Percentiles rank a stretch among this genome's conserved stretches.
These are phyloP conservation scores for Periophthalmus modestus DNA, from an alignment of 2,113 vertebrate genomes.

Conservation along the genomic window DNA sequence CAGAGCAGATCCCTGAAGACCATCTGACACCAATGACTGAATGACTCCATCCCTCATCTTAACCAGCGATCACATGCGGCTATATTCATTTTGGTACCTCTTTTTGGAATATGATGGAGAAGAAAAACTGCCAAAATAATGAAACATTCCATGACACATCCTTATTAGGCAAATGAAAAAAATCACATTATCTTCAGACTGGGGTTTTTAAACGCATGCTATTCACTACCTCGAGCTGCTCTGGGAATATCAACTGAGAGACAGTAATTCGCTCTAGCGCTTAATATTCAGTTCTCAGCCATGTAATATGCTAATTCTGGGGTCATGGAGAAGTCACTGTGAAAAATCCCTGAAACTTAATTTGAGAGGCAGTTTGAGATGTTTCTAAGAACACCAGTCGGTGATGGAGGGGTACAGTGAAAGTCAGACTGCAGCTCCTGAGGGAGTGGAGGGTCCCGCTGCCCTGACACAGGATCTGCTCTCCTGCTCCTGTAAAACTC, in stretches of 20 bases:
- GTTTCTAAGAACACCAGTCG: slow-evolving; percentile 62
- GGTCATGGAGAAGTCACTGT: slow-evolving; percentile 74
- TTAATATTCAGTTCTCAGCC: slow-evolving; percentile 77
- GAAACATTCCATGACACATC: slow-evolving; percentile 75
- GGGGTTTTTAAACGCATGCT: slow-evolving; percentile 70
- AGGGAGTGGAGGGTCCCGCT: slow-evolving; percentile 42
- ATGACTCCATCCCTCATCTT: slow-evolving; percentile 61
- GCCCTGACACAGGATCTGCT: slow-evolving; percentile 63
- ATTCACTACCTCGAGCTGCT: slow-evolving; percentile 68
- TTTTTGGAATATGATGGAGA: slow-evolving; percentile 61
- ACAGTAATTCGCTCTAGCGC: slow-evolving; percentile 73
- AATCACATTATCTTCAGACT: slow-evolving; percentile 80
- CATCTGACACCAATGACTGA: slow-evolving; percentile 66
- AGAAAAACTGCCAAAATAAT: slow-evolving; percentile 74
- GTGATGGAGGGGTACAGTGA: slow-evolving; percentile 65
- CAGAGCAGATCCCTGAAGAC: slow-evolving; percentile 73
- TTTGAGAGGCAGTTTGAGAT: slow-evolving; percentile 65
- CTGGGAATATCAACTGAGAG: slow-evolving; percentile 71
- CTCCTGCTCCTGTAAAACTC: slow-evolving; percentile 46
- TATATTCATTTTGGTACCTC: slow-evolving; percentile 72
- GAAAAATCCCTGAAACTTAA: slow-evolving; percentile 66
- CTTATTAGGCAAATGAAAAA: slow-evolving; percentile 76
- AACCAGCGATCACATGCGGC: slow-evolving; percentile 70
- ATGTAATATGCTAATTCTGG: slow-evolving; percentile 78
- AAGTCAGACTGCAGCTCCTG: slow-evolving; percentile 58